Evolutionary conservation across 2,888 invertebrate genomes (phyloP).

Genomic region (Noctua pronuba): DNA sequence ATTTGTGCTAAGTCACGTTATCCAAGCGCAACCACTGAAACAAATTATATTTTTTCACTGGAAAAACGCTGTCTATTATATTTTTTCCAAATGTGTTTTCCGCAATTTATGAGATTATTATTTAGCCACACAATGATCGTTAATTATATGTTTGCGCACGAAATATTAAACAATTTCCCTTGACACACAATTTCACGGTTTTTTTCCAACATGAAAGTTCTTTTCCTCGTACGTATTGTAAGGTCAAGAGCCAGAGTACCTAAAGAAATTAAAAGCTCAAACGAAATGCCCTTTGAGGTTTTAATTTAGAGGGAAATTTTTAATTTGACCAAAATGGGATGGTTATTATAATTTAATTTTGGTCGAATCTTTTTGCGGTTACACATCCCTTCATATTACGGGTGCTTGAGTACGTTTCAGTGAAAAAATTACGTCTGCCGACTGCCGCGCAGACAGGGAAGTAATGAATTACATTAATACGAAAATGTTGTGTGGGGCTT

Average conservation of each 20-base stretch:
- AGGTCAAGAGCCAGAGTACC: slow-evolving; percentile 40
- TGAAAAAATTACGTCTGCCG: slow-evolving; percentile 49
- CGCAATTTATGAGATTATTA: slow-evolving; percentile 41
- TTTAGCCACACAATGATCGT: slow-evolving; percentile 32
- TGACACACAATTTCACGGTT: slow-evolving; percentile 22
- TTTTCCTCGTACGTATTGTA: slow-evolving; percentile 28
- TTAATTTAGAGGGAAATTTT: slow-evolving; percentile 45
- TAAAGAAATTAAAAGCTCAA: slow-evolving; percentile 53
- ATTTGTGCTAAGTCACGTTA: slow-evolving; percentile 60
- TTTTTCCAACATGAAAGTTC: slow-evolving; percentile 34
- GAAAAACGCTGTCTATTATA: slow-evolving; percentile 28
- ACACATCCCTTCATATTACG: slow-evolving; percentile 24
- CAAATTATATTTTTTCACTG: slow-evolving; percentile 45
- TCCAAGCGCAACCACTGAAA: slow-evolving; percentile 40
- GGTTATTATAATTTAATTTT: slow-evolving; percentile 56
- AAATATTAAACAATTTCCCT: slow-evolving; percentile 32
- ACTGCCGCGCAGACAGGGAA: slow-evolving; percentile 35
- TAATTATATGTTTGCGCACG: slow-evolving; percentile 41
- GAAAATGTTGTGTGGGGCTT: slow-evolving; percentile 49
- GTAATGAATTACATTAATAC: slow-evolving; percentile 60
- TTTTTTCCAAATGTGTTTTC: slow-evolving; percentile 34
- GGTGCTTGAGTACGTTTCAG: slow-evolving; percentile 23
- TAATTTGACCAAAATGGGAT: slow-evolving; percentile 44
- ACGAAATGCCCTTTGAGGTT: slow-evolving; percentile 42
- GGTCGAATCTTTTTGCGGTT: slow-evolving; percentile 36